Evolutionary conservation across 2,888 invertebrate genomes (phyloP).

Genomic region (Axea sp.): DNA sequence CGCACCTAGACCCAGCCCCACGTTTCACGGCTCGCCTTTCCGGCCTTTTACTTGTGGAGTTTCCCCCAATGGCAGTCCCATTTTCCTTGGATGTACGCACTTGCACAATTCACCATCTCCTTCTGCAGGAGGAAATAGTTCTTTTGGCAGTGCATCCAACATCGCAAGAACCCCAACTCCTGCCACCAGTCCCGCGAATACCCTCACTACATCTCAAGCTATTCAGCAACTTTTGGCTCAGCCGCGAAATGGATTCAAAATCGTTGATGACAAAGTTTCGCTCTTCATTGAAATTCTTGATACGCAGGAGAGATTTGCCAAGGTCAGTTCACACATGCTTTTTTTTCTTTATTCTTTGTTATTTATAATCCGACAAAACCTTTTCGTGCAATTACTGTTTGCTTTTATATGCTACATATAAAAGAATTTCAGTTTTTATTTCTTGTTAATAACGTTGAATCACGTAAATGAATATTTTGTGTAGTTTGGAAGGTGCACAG

Average conservation of each 20-base stretch:
- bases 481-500: too few relatives aligned
- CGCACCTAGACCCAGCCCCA: slow-evolving; percentile 83
- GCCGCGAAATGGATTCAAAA: slow-evolving; percentile 87
- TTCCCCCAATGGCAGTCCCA: slow-evolving; percentile 79
- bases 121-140: slow-evolving; percentile 50
- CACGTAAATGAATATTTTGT: too few relatives aligned
- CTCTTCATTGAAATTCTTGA: slow-evolving; percentile 91
- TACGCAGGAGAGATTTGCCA: slow-evolving; percentile 89
- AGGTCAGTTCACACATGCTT: slow-evolving; percentile 81
- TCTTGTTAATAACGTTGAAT: too few relatives aligned
- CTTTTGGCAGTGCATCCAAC: slow-evolving; percentile 60
- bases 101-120: slow-evolving; percentile 72
- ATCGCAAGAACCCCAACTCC: slow-evolving; percentile 73
- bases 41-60: slow-evolving; percentile 78
- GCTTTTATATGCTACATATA: too few relatives aligned
- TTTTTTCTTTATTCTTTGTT: too few relatives aligned
- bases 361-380: too few relatives aligned
- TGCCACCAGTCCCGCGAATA: slow-evolving; percentile 74
- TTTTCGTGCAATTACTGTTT: too few relatives aligned
- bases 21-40: slow-evolving; percentile 83
- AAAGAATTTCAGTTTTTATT: too few relatives aligned
- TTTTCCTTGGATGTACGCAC: slow-evolving; percentile 80
- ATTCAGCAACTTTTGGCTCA: slow-evolving; percentile 85
- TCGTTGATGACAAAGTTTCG: slow-evolving; percentile 88
- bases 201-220: slow-evolving; percentile 83